phyloP scores from a whole-genome alignment of 2,888 invertebrate genomes.

The Coecobrya sp. region DNA sequence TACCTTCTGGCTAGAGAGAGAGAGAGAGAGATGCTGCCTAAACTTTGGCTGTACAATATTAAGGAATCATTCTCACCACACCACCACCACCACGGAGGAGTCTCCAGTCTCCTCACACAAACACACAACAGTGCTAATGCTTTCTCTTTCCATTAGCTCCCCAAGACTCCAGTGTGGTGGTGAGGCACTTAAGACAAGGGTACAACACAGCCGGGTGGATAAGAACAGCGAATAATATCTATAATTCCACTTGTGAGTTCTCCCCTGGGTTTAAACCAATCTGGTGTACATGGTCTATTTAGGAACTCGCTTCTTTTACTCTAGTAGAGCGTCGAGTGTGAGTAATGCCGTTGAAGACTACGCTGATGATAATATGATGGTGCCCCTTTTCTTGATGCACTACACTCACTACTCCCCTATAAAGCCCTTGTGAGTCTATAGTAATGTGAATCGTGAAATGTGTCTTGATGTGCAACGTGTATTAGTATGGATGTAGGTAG shows the following conservation, averaged over 20 bases:
- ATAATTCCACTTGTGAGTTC: constrained; percentile 82
- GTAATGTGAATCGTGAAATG: neutral
- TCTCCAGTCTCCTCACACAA: neutral
- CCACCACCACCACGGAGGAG: no score
- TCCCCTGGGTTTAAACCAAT: constrained; percentile 74
- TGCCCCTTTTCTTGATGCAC: constrained; percentile 25
- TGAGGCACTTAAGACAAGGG: constrained; percentile 71
- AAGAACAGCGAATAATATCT: constrained; percentile 73
- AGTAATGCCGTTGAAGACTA: constrained; percentile 34
- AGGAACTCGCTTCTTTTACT: neutral
- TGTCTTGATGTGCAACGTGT: neutral
- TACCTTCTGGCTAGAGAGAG: constrained; percentile 71
- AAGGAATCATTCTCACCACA: constrained; percentile 39
- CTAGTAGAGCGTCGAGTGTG: neutral
- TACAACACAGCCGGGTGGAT: constrained; percentile 62
- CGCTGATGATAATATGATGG: constrained; percentile 56
- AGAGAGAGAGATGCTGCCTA: neutral
- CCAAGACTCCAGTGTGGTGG: constrained; percentile 66
- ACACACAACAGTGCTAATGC: constrained; percentile 73
- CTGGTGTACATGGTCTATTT: constrained; percentile 62
- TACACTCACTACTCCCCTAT: no score
- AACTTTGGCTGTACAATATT: constrained; percentile 26
- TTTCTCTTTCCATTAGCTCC: constrained; percentile 82
- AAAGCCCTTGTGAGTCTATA: neutral
- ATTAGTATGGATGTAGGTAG: constrained; percentile 39